phyloP scores from a whole-genome alignment of 1,140 invertebrate species.

The Achroia grisella region DNA sequence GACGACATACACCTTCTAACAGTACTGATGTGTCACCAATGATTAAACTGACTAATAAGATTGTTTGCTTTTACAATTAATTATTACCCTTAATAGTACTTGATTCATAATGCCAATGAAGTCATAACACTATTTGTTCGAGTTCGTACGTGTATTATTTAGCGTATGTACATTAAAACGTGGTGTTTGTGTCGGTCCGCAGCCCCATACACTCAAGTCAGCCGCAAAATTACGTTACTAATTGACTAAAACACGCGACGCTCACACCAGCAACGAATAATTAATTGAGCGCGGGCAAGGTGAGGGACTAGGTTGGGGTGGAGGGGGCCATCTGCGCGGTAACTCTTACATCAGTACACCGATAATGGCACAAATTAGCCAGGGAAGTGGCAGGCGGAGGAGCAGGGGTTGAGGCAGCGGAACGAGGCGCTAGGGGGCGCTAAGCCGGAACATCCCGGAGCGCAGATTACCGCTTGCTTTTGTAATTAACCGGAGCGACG shows the following conservation, averaged over 20 bases:
- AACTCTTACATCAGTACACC: constrained; percentile 72
- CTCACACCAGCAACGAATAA: constrained; percentile 70
- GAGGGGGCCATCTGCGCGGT: constrained; percentile 55
- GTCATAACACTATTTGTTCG: constrained; percentile 7
- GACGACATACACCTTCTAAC: too few relatives aligned
- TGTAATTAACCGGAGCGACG: constrained; percentile 72
- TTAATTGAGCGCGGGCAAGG: constrained; percentile 65
- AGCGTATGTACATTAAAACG: constrained; percentile 34
- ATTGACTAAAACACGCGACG: constrained; percentile 73
- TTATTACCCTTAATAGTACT: too few relatives aligned
- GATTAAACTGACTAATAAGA: too few relatives aligned
- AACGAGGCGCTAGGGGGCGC: constrained; percentile 37
- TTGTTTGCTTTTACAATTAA: too few relatives aligned
- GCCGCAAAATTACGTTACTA: constrained; percentile 73
- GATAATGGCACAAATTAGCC: constrained; percentile 72
- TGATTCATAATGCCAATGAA: too few relatives aligned
- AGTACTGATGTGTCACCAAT: too few relatives aligned
- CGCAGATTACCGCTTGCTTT: constrained; percentile 73
- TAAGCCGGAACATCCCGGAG: constrained; percentile 71
- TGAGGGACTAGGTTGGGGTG: constrained; percentile 19
- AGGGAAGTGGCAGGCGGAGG: constrained; percentile 56
- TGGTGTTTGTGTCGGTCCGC: constrained; percentile 33
- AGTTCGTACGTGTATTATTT: constrained; percentile 29
- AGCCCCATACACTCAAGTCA: constrained; percentile 64
- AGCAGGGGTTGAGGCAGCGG: constrained; percentile 21